Evolutionary conservation across 2,113 vertebrate genomes (phyloP).

Genomic region (Prunella fulvescens): DNA sequence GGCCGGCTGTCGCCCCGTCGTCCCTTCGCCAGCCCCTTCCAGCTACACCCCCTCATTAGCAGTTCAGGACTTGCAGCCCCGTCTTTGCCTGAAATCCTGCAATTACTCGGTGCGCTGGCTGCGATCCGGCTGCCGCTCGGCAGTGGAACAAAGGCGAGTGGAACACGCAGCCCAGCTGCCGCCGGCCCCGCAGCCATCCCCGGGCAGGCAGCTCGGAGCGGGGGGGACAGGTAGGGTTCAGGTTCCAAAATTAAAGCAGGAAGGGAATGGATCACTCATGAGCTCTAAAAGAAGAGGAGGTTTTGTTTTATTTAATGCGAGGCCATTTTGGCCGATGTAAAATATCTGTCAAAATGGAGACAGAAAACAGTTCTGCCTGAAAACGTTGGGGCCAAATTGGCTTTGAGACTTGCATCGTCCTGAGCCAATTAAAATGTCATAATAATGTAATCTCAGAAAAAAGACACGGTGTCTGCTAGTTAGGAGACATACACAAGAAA

Average conservation of each 20-base stretch:
- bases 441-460: neutral
- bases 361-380: neutral
- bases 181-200: neutral
- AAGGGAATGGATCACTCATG: neutral
- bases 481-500: neutral
- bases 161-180: slow-evolving; percentile 13
- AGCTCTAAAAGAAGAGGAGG: neutral
- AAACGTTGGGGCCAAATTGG: neutral
- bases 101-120: slow-evolving; percentile 57
- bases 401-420: slow-evolving; percentile 4
- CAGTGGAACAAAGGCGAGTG: neutral
- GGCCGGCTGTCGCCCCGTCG: neutral
- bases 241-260: slow-evolving; percentile 19
- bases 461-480: neutral
- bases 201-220: neutral
- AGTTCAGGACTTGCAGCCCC: slow-evolving; percentile 11
- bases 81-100: slow-evolving; percentile 42
- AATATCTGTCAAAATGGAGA: slow-evolving; percentile 42
- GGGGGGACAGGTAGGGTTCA: neutral
- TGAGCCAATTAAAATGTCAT: slow-evolving; percentile 55
- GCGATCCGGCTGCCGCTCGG: neutral
- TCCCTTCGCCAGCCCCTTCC: neutral
- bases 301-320: neutral
- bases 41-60: slow-evolving; percentile 65
- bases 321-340: slow-evolving; percentile 24